phyloP scores from a whole-genome alignment of 2,888 invertebrate genomes.

The Scaptomyza caliginosa region DNA sequence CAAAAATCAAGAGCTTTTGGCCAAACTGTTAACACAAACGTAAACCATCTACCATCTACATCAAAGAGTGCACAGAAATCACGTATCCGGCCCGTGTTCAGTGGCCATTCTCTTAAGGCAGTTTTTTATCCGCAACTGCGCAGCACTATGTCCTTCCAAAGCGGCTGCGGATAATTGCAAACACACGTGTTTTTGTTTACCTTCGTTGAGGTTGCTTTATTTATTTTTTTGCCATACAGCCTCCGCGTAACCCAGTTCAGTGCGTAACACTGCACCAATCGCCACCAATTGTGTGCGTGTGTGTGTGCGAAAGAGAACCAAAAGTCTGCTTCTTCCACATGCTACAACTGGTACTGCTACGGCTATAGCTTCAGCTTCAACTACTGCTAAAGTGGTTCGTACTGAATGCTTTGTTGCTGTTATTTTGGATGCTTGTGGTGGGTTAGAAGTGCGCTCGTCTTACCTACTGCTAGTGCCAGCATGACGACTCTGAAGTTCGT shows the following conservation, averaged over 20 bases:
- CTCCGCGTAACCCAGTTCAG: slow-evolving; percentile 60
- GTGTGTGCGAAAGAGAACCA: not conserved
- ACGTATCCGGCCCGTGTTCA: slow-evolving; percentile 31
- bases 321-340: slow-evolving; percentile 13
- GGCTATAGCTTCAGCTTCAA: slow-evolving; percentile 5
- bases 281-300: slow-evolving; percentile 30
- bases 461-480: slow-evolving; percentile 28
- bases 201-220: slow-evolving; percentile 61
- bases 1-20: not conserved
- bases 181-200: slow-evolving; percentile 77
- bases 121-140: slow-evolving; percentile 57
- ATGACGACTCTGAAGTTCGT: slow-evolving; percentile 59
- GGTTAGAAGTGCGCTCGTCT: slow-evolving; percentile 60
- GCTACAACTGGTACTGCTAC: slow-evolving; percentile 9
- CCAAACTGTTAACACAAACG: not conserved
- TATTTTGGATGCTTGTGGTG: slow-evolving; percentile 70
- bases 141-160: slow-evolving; percentile 9
- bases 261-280: slow-evolving; percentile 53
- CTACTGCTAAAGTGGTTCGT: slow-evolving; percentile 45
- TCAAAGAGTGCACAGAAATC: slow-evolving; percentile 30
- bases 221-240: slow-evolving; percentile 38
- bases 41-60: not conserved
- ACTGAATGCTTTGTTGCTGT: slow-evolving; percentile 51
- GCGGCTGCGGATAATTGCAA: slow-evolving; percentile 56
- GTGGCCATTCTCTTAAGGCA: slow-evolving; percentile 14